phyloP scores from a whole-genome alignment of 92 coral and sea anemone genomes.

The Actinernus sp. region DNA sequence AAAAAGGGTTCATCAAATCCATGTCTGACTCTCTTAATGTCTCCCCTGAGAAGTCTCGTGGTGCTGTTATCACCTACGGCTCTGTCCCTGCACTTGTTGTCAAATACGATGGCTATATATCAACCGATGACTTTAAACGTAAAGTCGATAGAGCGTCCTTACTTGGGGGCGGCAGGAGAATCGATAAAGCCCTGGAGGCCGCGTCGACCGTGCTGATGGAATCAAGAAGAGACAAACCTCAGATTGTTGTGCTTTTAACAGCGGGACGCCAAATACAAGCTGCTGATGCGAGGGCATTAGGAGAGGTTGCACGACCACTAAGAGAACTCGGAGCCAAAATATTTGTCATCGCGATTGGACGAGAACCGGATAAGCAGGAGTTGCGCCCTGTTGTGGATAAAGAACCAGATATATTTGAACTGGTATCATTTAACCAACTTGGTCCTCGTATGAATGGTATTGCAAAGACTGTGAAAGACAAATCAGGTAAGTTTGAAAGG shows the following conservation, averaged over 20 bases:
- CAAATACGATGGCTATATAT: conserved; percentile 50
- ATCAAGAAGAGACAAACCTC: conserved; percentile 22
- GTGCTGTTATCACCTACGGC: conserved; percentile 75
- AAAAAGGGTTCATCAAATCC: conserved; percentile 73
- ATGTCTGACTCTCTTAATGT: conserved; percentile 53
- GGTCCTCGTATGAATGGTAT: conserved; percentile 23
- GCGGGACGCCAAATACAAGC: conserved; percentile 57
- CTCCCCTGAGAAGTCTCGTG: conserved; percentile 38
- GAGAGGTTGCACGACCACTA: conserved; percentile 57
- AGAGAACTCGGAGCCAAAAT: conserved; percentile 57
- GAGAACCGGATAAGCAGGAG: conserved; percentile 33
- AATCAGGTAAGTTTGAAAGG: conserved; percentile 31
- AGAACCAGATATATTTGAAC: conserved; percentile 28
- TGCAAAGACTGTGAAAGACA: conserved; percentile 37
- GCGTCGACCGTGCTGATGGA: conserved; percentile 17
- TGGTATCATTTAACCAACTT: conserved; percentile 34
- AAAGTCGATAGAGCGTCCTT: conserved; percentile 51
- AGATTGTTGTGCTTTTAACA: conserved; percentile 48
- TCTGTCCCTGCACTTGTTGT: conserved; percentile 44
- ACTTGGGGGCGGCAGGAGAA: conserved; percentile 68
- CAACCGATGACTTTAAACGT: conserved; percentile 41
- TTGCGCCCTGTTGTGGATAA: conserved; percentile 44
- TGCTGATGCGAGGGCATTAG: conserved; percentile 29
- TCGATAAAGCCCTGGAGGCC: conserved; percentile 49
- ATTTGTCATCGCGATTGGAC: conserved; percentile 70